Conservation (phyloP, 1,140 invertebrate species). For the Pogonognathellus flavescens region DNA sequence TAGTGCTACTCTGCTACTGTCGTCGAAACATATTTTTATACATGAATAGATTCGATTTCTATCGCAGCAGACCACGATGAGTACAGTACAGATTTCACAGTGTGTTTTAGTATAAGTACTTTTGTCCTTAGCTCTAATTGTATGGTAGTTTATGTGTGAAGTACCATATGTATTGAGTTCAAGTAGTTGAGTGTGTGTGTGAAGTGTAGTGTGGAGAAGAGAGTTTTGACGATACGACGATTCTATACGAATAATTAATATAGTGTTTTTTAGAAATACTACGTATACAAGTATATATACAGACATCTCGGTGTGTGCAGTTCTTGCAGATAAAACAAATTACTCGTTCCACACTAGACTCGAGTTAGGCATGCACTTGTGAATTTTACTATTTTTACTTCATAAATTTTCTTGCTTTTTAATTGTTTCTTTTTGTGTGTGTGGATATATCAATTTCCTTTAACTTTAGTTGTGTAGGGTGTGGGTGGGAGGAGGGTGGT, state of each 20-base stretch:
- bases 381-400: conserved; percentile 13
- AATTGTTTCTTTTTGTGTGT: conserved; percentile 33
- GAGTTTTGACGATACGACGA: conserved; percentile 19
- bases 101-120: too few relatives aligned
- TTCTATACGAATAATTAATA: conserved; percentile 47
- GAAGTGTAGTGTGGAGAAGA: conserved; percentile 26
- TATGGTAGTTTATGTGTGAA: neutral
- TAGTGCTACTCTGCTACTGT: too few relatives aligned
- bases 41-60: too few relatives aligned
- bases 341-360: conserved; percentile 49
- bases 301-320: conserved; percentile 45
- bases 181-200: conserved; percentile 5
- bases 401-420: conserved; percentile 32
- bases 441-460: neutral
- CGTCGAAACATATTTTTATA: conserved; percentile 4
- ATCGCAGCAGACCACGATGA: too few relatives aligned
- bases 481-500: neutral
- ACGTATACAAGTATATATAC: conserved; percentile 50
- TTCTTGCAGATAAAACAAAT: conserved; percentile 49
- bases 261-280: conserved; percentile 49
- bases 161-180: neutral
- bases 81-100: too few relatives aligned
- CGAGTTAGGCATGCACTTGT: conserved; percentile 43
- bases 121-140: neutral
- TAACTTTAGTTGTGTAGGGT: neutral